Base-by-base conservation (phyloP, 2,888 invertebrate species). In the Julus scanicus region DNA sequence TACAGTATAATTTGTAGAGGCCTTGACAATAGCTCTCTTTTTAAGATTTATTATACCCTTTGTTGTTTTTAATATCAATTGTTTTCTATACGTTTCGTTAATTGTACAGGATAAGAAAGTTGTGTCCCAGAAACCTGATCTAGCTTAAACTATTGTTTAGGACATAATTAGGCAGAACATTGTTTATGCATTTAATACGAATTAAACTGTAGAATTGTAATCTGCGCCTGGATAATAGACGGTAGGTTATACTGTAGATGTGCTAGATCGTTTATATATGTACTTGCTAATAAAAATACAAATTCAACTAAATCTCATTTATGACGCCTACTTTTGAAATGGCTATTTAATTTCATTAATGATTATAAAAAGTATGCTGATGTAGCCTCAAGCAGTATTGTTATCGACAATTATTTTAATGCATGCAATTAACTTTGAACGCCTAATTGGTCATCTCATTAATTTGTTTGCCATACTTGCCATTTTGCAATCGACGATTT, bases 41-140 rank as follows among this genome's bases (percentile, higher is more conserved):
- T 63, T 63, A 63, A 63, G 63, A 63, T 63, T 63, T 63, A 20
- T 63, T 63, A 15, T 15, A 11, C 13, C 13, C 13, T 48, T 5
- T n/a, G 9, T n/a, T 20, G n/a, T 63, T 63, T 63, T n/a, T 63
- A 53, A 20, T 63, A 63, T 63, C 63, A 20, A 20, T 9, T 4
- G 63, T 63, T 63, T n/a, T 63, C 20, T 63, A n/a, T 15, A 53
- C 15, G 63, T 63, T n/a, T 48, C 63, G 63, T 63, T 63, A 63
- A 63, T 63, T 63, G 63, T 63, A 63, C 63, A 63, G 63, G 63
- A 63, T 63, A 63, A 63, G 63, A 63, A 63, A n/a, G 20, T 57
- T 57, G 63, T 63, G 63, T 63, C 20, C 63, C n/a, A 63, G 63
- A 63, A 63, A 63, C 9, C 63, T 63, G 3, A 20, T 63, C 63